Percentiles rank a stretch among this genome's conserved stretches.
These are phyloP conservation scores for Pimephales promelas DNA, from an alignment of 2,113 vertebrate genomes.

Conservation along the genomic window DNA sequence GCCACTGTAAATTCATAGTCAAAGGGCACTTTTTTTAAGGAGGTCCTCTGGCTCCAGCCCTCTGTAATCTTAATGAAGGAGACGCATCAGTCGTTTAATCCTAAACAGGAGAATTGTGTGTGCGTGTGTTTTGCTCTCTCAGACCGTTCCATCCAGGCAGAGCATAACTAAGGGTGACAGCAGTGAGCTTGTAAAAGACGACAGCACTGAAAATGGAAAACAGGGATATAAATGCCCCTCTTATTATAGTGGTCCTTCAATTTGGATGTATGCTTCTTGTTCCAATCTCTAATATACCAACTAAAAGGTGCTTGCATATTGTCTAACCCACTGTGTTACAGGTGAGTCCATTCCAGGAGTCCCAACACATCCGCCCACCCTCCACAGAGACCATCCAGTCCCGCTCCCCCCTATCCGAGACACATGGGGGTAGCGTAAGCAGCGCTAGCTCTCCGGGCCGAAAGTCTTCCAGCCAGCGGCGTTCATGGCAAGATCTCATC, in stretches of 20 bases:
- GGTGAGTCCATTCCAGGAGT: slow-evolving; percentile 93
- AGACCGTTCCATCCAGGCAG: not conserved
- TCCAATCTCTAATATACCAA: not conserved
- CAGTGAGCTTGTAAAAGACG: slow-evolving; percentile 23
- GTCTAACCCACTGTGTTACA: slow-evolving; percentile 57
- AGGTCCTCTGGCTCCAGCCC: slow-evolving; percentile 14
- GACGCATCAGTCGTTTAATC: slow-evolving; percentile 21
- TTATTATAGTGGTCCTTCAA: slow-evolving; percentile 5
- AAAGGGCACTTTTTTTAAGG: slow-evolving; percentile 25
- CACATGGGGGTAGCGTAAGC: slow-evolving; percentile 74
- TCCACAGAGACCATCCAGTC: slow-evolving; percentile 96
- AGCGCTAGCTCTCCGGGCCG: slow-evolving; percentile 81
- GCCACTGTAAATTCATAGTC: slow-evolving; percentile 38
- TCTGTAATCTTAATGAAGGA: slow-evolving; percentile 28
- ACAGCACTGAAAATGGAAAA: not conserved
- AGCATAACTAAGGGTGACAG: slow-evolving; percentile 43
- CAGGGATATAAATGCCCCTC: slow-evolving; percentile 23
- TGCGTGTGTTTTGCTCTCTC: slow-evolving; percentile 23
- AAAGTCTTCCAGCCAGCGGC: slow-evolving; percentile 86
- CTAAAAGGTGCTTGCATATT: not conserved
- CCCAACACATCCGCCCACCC: slow-evolving; percentile 90
- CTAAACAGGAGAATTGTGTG: slow-evolving; percentile 7
- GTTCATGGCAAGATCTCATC: slow-evolving; percentile 97
- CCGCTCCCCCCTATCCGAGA: slow-evolving; percentile 86
- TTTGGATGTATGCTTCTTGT: slow-evolving; percentile 3